phyloP scores from a whole-genome alignment of 2,888 invertebrate genomes.

The Siphonodentalium dalli region DNA sequence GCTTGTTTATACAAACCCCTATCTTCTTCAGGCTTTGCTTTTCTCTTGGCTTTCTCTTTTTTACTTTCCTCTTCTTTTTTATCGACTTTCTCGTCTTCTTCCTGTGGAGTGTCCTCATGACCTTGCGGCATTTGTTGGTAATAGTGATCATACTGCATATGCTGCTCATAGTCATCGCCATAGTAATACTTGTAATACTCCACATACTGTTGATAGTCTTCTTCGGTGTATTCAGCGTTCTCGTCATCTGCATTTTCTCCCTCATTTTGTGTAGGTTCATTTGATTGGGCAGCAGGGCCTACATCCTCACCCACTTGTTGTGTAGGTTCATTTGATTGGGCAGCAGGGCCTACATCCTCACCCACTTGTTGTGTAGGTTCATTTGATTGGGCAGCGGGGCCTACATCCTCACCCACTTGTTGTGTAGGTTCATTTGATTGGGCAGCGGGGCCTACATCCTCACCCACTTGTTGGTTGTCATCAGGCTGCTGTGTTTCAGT shows the following conservation, averaged over 20 bases:
- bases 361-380: background rate
- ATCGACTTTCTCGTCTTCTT: slow-evolving; percentile 5
- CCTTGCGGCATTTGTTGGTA: slow-evolving; percentile 27
- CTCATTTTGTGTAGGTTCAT: too few species aligned
- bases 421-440: slow-evolving; percentile 2
- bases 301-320: slow-evolving; percentile 5
- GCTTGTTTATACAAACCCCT: slow-evolving; percentile 10
- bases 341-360: background rate
- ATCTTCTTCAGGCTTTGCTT: slow-evolving; percentile 11
- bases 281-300: background rate
- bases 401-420: background rate
- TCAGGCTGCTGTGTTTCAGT: slow-evolving; percentile 3
- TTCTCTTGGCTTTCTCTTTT: slow-evolving; percentile 12
- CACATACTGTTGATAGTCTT: slow-evolving; percentile 31
- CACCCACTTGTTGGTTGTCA: slow-evolving; percentile 8
- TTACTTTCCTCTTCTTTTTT: slow-evolving; percentile 18
- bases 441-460: slow-evolving; percentile 8
- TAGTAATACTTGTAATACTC: slow-evolving; percentile 51
- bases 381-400: background rate
- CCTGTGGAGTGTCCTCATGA: background rate
- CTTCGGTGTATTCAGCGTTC: slow-evolving; percentile 20
- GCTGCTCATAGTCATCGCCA: slow-evolving; percentile 40
- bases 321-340: background rate
- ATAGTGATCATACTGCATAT: slow-evolving; percentile 33
- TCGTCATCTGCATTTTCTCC: too few species aligned